These are phyloP conservation scores for Phrynosoma platyrhinos DNA, from an alignment of 2,113 vertebrate species.

Conservation along the genomic window DNA sequence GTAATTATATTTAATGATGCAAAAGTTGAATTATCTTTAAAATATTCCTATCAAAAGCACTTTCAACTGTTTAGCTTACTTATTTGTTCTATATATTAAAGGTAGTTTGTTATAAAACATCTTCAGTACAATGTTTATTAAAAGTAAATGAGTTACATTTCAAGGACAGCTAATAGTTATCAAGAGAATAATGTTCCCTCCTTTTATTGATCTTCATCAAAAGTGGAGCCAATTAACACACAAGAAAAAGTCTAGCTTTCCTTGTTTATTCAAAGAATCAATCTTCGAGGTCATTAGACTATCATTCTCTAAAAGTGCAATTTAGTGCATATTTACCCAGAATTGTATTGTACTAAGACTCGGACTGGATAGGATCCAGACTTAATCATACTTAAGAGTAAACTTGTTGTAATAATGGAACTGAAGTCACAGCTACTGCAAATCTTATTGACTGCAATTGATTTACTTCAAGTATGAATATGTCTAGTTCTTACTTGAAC, in stretches of 20 bases:
- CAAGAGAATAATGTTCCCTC: background rate
- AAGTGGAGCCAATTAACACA: background rate
- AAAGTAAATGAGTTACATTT: conserved; percentile 19
- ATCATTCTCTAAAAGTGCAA: background rate
- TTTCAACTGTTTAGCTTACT: background rate
- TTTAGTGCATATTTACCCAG: background rate
- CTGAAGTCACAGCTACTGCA: background rate
- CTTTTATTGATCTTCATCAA: background rate
- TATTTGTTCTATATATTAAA: background rate
- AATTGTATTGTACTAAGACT: background rate
- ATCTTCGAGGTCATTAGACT: background rate
- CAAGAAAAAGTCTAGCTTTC: background rate
- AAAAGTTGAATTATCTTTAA: background rate
- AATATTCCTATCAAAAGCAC: background rate
- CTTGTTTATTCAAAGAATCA: background rate
- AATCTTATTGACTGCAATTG: background rate
- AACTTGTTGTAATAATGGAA: background rate
- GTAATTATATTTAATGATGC: background rate
- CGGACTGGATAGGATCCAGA: background rate
- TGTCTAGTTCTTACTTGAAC: background rate
- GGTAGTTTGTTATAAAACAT: background rate
- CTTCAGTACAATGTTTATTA: background rate
- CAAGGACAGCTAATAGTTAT: background rate
- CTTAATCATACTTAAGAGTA: background rate
- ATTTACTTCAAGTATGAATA: background rate